Evolutionary conservation across 2,113 vertebrate species (phyloP), one percentile per base, ranked within the genome.

Genomic region (Apistogramma diplotaenia): DNA sequence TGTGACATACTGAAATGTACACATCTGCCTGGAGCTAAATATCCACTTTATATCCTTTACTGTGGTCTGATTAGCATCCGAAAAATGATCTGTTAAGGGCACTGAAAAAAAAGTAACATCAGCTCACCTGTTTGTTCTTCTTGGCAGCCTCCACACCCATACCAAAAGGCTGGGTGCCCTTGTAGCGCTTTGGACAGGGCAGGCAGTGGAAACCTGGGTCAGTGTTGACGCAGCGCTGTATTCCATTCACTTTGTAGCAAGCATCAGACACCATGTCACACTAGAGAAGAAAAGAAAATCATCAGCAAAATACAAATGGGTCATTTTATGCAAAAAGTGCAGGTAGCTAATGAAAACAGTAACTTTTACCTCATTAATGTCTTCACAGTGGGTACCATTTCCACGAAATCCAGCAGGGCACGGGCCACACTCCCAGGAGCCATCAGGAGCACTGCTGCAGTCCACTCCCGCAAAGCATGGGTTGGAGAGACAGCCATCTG

Each of bases 401-500:
- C 98, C 98, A 85, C 97, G 96, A 88, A 96, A 97, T 74, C 98
- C 98, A 73, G 80, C 89, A 4, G 98, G 98, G 72, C 98, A 99
- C 1, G 97, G 95, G 12, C 98, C 97, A 13, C 98, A 99, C 11
- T 97, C 97, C 97, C 97, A 99, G 21, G 98, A 99, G 2, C 98
- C 98, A 51, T 99, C 98, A 0, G 97, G 94, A 61, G 96, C 96
- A 84, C 98, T 98, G 93, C 88, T 98, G 91, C 98, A 99, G 46
- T 96, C 93, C 56, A 97, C 96, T 56, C 98, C 98, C 8, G 95
- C 97, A 84, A 99, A 99, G 91, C 98, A 99, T 4, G 98, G 98
- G 89, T 97, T 99, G 77, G 98, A 99, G 77, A 99, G 90, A 92
- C 98, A 99, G 1, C 98, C 98, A 85, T 99, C 98, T 99, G 91